Percentiles rank a stretch among this genome's conserved stretches.
Evolutionary conservation across 2,888 invertebrate species (phyloP).

Genomic region (Plebejus argus): DNA sequence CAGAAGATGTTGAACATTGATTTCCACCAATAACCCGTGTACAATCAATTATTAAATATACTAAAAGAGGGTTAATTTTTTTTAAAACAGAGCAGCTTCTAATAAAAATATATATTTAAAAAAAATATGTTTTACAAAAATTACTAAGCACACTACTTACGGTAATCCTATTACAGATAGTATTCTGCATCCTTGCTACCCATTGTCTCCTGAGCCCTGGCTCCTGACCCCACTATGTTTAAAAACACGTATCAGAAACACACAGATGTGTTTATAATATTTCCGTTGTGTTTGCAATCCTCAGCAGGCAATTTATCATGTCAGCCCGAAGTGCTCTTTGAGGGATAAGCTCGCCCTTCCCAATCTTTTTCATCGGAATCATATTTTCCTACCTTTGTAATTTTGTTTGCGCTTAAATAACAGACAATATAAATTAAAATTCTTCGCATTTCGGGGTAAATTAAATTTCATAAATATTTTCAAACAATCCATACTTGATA

Average conservation of each 20-base stretch:
- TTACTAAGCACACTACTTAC: too few relatives aligned
- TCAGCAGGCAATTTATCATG: conserved; percentile 19
- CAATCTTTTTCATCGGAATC: conserved; percentile 17
- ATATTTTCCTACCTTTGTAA: conserved; percentile 13
- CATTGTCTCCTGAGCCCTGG: too few relatives aligned
- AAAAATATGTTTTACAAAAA: too few relatives aligned
- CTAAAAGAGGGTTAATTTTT: too few relatives aligned
- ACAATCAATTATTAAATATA: too few relatives aligned
- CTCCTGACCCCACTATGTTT: neutral
- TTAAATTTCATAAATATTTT: neutral
- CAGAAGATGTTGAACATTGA: too few relatives aligned
- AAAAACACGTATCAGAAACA: neutral
- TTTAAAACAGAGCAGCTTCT: too few relatives aligned
- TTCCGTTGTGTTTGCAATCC: conserved; percentile 28
- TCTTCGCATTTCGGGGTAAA: neutral
- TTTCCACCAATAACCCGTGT: too few relatives aligned
- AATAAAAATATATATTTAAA: too few relatives aligned
- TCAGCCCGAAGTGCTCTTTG: conserved; percentile 23
- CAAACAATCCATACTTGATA: neutral
- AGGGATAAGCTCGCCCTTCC: conserved; percentile 23
- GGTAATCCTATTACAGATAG: too few relatives aligned
- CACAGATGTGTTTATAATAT: conserved; percentile 11
- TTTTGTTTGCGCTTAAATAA: conserved; percentile 9
- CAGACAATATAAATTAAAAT: neutral
- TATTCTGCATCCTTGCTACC: too few relatives aligned